Evolutionary conservation across 2,113 vertebrate species (phyloP).

Genomic region (Thymallus thymallus): DNA sequence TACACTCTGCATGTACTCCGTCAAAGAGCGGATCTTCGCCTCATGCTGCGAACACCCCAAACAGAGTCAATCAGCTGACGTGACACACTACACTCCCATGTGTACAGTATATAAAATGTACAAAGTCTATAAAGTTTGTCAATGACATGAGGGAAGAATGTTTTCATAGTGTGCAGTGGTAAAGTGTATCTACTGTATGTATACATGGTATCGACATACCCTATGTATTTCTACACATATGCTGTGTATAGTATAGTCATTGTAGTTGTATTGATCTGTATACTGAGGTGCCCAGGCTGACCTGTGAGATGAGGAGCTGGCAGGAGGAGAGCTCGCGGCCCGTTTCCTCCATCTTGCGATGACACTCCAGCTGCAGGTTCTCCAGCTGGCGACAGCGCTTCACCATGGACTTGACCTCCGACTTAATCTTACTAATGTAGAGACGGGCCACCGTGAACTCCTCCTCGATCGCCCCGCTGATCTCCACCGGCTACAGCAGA

Average conservation of each 20-base stretch:
- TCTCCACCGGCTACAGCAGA: conserved; percentile 81
- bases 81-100: not conserved
- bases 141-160: no score
- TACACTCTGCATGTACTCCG: conserved; percentile 90
- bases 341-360: conserved; percentile 94
- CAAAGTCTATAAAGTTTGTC: no score
- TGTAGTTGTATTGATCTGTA: no score
- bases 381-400: conserved; percentile 92
- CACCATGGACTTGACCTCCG: conserved; percentile 92
- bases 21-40: conserved; percentile 91
- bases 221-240: no score
- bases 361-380: conserved; percentile 89
- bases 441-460: conserved; percentile 92
- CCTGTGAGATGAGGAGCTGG: conserved; percentile 96
- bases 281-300: conserved; percentile 40
- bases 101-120: no score
- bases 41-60: conserved; percentile 77
- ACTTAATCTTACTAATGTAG: conserved; percentile 95
- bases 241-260: no score
- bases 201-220: no score
- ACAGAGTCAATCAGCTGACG: not conserved
- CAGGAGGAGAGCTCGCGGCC: conserved; percentile 89
- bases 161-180: not conserved
- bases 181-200: not conserved
- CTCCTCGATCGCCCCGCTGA: conserved; percentile 92